These are phyloP conservation scores for Oryzias sinensis DNA, from an alignment of 2,797 vertebrate species.

Conservation along the genomic window DNA sequence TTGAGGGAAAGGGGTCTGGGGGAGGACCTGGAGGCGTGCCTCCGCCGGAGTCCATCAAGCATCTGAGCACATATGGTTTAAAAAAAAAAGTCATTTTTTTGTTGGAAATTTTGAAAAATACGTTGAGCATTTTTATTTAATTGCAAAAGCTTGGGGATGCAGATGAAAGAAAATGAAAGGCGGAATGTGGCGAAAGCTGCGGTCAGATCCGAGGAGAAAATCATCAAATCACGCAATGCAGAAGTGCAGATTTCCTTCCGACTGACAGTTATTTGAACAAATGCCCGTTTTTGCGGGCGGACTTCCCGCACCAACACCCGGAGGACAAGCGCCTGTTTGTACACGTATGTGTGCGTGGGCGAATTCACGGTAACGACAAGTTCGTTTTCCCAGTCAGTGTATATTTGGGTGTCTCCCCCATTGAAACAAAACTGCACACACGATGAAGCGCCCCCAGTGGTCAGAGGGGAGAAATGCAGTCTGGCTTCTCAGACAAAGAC, in stretches of 20 bases:
- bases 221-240: too few relatives aligned
- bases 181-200: too few relatives aligned
- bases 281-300: too few relatives aligned
- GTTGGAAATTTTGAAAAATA: not conserved
- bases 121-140: too few relatives aligned
- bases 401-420: slow-evolving; percentile 61
- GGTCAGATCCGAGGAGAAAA: too few relatives aligned
- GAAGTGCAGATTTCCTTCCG: too few relatives aligned
- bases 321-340: slow-evolving; percentile 37
- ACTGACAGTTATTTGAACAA: too few relatives aligned
- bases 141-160: too few relatives aligned
- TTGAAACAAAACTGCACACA: slow-evolving; percentile 32
- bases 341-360: slow-evolving; percentile 24
- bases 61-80: slow-evolving; percentile 55
- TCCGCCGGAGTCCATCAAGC: slow-evolving; percentile 78
- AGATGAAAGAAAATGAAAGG: too few relatives aligned
- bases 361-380: slow-evolving; percentile 27
- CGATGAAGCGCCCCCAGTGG: slow-evolving; percentile 60
- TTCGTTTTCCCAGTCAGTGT: slow-evolving; percentile 25
- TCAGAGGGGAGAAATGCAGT: slow-evolving; percentile 62
- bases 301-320: not conserved
- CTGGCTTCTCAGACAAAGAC: slow-evolving; percentile 69
- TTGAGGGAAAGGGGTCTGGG: slow-evolving; percentile 78
- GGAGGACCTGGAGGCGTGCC: slow-evolving; percentile 72
- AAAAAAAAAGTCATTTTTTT: not conserved